Base-by-base conservation (phyloP, 2,888 invertebrate genomes). In the Caenorhabditis parvicauda region DNA sequence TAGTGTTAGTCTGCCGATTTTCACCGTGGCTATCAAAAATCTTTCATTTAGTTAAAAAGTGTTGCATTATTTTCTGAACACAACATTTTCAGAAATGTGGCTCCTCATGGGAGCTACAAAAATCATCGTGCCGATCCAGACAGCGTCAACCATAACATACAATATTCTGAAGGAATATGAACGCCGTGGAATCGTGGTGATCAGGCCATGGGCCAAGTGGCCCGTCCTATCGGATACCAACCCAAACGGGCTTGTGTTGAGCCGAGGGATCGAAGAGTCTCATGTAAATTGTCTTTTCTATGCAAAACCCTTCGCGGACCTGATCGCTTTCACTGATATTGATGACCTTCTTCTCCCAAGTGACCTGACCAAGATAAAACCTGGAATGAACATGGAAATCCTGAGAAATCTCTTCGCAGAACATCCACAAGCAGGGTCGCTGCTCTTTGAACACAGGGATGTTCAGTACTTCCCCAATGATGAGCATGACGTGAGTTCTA, bases 231-330 rank as follows among this genome's bases (percentile, higher is more conserved):
- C 78, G 12, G 79, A 79, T 47, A 58, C 70, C 17, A 79, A 79
- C 43, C 79, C 79, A n/a, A 79, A 80, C 54, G 79, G 79, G 14
- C 49, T 72, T 7, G 72, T 69, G 19, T 53, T 72, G 14, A 67
- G 67, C 22, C 37, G 72, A 50, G 69, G 79, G 24, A 79, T 79
- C 41, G 79, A 79, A 55, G 79, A 79, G 53, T 77, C 76, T 2
- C 78, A 79, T 45, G 78, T 79, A 6, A 79, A 79, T 39, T 79
- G 79, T 55, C 63, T 79, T 24, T 76, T 77, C 58, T 75, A 74
- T 56, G 79, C 68, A n/a, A 79, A 79, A 35, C 75, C 77, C 4
- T 79, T 72, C 57, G 69, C 77, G 2, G 77, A 79, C 52, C 51
- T 72, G 60, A 71, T 75, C 12, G 77, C 72, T 7, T 78, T 79